Evolutionary conservation across 2,888 invertebrate species (phyloP).

Genomic region (Teinopalpus imperialis): DNA sequence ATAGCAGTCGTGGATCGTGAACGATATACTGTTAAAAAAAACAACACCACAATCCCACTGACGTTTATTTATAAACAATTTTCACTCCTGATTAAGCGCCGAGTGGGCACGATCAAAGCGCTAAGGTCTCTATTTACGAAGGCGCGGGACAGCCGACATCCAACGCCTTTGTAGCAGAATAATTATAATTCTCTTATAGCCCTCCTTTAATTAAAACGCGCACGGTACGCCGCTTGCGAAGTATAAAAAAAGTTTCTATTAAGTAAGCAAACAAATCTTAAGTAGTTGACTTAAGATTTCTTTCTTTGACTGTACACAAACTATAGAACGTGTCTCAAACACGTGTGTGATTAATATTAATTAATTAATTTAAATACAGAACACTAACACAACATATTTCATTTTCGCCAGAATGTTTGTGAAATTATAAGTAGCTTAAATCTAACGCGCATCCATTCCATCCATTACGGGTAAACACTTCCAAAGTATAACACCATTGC

Average conservation of each 20-base stretch:
- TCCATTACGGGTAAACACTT: no score
- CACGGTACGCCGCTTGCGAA: no score
- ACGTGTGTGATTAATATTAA: no score
- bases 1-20: constrained; percentile 15
- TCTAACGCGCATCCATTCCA: no score
- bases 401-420: no score
- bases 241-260: no score
- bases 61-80: constrained; percentile 27
- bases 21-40: constrained; percentile 7
- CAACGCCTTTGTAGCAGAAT: constrained; percentile 17
- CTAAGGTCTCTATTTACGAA: constrained; percentile 26
- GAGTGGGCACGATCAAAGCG: constrained; percentile 29
- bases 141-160: constrained; percentile 21
- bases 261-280: constrained; percentile 2
- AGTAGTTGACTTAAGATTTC: no score
- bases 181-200: constrained; percentile 24
- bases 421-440: no score
- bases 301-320: background rate
- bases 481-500: no score
- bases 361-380: no score
- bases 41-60: constrained; percentile 15
- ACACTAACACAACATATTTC: no score
- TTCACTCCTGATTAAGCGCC: constrained; percentile 27
- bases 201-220: constrained; percentile 23
- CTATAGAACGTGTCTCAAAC: no score